phyloP scores from a whole-genome alignment of 2,888 invertebrate genomes.

The Ischnura elegans region DNA sequence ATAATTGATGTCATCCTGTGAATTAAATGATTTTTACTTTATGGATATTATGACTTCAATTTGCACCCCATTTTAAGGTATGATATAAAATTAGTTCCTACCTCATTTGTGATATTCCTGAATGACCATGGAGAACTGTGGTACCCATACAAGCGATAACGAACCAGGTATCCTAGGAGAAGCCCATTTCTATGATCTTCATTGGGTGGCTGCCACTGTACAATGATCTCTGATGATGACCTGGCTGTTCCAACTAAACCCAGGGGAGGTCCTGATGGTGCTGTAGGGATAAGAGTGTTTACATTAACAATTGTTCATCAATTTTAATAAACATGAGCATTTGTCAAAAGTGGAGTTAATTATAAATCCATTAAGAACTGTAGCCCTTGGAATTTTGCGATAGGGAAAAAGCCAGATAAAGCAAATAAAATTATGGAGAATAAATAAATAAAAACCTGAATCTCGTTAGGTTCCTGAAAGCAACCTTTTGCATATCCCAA shows the following conservation, averaged over 20 bases:
- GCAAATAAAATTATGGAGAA: too few species aligned
- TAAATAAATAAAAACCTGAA: too few species aligned
- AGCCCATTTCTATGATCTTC: constrained; percentile 97
- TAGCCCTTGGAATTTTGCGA: too few species aligned
- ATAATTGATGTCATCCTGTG: too few species aligned
- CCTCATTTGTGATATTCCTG: constrained; percentile 94
- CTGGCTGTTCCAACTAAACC: constrained; percentile 97
- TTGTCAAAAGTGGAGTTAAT: too few species aligned
- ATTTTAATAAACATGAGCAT: too few species aligned
- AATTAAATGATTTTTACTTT: too few species aligned
- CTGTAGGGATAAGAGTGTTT: constrained; percentile 79
- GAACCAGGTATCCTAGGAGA: constrained; percentile 94
- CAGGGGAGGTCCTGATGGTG: constrained; percentile 97
- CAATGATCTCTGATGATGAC: constrained; percentile 96
- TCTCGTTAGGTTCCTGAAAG: too few species aligned
- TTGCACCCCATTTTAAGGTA: not conserved
- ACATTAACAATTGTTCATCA: too few species aligned
- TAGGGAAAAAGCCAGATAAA: too few species aligned
- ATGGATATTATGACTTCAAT: not conserved
- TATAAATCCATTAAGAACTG: too few species aligned
- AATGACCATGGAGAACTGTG: constrained; percentile 95
- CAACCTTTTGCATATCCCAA: too few species aligned
- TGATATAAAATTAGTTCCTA: constrained; percentile 69
- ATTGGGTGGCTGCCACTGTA: constrained; percentile 97
- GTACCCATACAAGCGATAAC: constrained; percentile 95